Base-by-base conservation (phyloP, 2,888 invertebrate genomes). In the Hirtodrosophila trivittata region DNA sequence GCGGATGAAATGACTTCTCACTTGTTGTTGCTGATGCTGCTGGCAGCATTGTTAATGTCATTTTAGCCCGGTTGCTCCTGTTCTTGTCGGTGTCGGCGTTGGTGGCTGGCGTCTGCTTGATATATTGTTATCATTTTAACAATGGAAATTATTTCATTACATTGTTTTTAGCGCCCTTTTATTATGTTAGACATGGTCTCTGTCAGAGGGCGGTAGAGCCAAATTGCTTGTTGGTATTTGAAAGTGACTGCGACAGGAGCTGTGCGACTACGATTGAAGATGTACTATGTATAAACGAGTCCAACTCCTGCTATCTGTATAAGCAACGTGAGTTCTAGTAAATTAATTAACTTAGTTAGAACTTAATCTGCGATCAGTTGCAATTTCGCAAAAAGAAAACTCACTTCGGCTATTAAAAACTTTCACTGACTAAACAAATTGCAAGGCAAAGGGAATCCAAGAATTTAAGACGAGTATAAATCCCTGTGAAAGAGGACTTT, bases 71-170 rank as follows among this genome's bases (percentile, higher is more conserved):
- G 16, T 45, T 33, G 69, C 49, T 68, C 35, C 57, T 56, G 47
- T 46, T 59, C 45, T 37, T 62, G 62, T 46, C 51, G 37, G 16
- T 32, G 76, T 43, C 46, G 14, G 16, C 28, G 76, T 43, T 50
- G 74, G 63, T 75, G 69, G 73, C 78, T 74, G 82, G 82, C 77
- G 81, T 83, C 88, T 85, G 63, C 75, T 86, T 89, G 88, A 88
- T 89, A 89, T 89, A 88, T 89, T 87, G 85, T 89, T 88, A 88
- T 89, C 86, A 89, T 89, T 88, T 87, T 62, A 85, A 87, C 83
- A 78, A 86, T 83, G 75, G 65, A 88, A 88, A 88, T 88, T 86
- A 88, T 89, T 88, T 89, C 88, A 87, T 88, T 88, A 88, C 87
- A 82, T 78, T 87, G 86, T 87, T 75, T 82, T 75, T 64, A 69